Conservation (phyloP, 2,888 invertebrate species). For the Zhuqinia jingwanae region DNA sequence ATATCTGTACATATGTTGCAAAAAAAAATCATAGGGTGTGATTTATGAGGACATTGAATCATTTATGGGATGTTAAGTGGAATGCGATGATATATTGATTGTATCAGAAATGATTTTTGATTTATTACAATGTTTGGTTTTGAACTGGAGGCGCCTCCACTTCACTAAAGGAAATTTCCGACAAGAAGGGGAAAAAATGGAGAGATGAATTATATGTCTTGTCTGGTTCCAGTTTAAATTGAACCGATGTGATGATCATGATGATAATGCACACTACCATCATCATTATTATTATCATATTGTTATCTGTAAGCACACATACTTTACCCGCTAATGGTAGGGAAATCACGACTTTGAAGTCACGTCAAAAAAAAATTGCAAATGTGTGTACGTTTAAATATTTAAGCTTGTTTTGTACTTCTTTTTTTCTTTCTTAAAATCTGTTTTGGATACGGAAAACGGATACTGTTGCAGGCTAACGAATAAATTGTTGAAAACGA, state of each 20-base stretch:
- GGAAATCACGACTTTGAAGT: background rate
- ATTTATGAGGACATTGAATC: conserved; percentile 72
- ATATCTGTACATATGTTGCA: conserved; percentile 33
- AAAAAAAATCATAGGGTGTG: conserved; percentile 61
- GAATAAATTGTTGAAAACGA: conserved; percentile 45
- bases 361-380: background rate
- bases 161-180: conserved; percentile 21
- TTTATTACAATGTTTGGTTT: conserved; percentile 40
- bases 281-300: no score
- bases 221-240: conserved; percentile 31
- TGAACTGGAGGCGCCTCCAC: conserved; percentile 25
- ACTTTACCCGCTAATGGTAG: background rate
- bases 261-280: no score
- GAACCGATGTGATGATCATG: background rate
- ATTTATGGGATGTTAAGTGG: conserved; percentile 70
- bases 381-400: background rate
- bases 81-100: conserved; percentile 71
- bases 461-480: conserved; percentile 6
- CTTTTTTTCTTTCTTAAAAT: no score
- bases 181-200: background rate
- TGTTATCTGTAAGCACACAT: no score
- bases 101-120: conserved; percentile 57
- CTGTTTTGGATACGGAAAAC: no score
- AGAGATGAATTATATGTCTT: conserved; percentile 1
- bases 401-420: background rate